Evolutionary conservation across 1,140 invertebrate species (phyloP).

Genomic region (Zaprionus lachaisei): DNA sequence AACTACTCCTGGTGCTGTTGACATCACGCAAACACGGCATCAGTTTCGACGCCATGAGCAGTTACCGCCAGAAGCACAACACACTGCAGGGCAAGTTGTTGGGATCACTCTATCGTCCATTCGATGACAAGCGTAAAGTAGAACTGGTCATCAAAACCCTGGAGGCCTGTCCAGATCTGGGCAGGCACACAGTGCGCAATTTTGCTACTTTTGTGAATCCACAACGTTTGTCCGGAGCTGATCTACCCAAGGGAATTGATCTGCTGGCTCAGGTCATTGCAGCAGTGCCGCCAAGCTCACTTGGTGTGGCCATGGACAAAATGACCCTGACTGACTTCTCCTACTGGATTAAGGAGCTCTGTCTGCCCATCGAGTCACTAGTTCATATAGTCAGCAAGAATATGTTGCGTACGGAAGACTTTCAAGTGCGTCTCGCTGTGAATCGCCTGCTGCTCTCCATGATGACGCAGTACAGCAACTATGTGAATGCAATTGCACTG

Average conservation of each 20-base stretch:
- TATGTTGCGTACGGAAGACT: constrained; percentile 29
- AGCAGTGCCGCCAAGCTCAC: constrained; percentile 67
- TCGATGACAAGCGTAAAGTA: constrained; percentile 86
- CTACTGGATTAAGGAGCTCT: constrained; percentile 78
- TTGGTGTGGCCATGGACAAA: constrained; percentile 74
- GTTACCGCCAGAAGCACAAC: constrained; percentile 73
- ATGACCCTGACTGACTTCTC: constrained; percentile 75
- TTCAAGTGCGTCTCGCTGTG: constrained; percentile 46
- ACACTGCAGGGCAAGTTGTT: constrained; percentile 69
- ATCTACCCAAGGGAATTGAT: constrained; percentile 38
- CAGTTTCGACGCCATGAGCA: constrained; percentile 73
- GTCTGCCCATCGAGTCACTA: constrained; percentile 72
- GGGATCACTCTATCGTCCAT: constrained; percentile 55
- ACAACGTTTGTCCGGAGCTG: constrained; percentile 7
- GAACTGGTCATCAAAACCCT: constrained; percentile 89
- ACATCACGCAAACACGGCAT: constrained; percentile 90
- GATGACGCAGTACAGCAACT: constrained; percentile 81
- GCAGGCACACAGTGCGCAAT: constrained; percentile 86
- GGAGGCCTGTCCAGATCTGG: constrained; percentile 89
- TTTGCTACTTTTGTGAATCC: constrained; percentile 52
- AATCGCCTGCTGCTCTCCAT: constrained; percentile 66
- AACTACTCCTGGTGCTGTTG: constrained; percentile 88
- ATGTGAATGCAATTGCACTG: constrained; percentile 59
- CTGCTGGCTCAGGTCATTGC: constrained; percentile 65
- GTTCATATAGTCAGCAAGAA: constrained; percentile 56